Evolutionary conservation across 2,113 vertebrate genomes (phyloP), one percentile per base, ranked within the genome.

Genomic region (Psittacula cyanocephala): DNA sequence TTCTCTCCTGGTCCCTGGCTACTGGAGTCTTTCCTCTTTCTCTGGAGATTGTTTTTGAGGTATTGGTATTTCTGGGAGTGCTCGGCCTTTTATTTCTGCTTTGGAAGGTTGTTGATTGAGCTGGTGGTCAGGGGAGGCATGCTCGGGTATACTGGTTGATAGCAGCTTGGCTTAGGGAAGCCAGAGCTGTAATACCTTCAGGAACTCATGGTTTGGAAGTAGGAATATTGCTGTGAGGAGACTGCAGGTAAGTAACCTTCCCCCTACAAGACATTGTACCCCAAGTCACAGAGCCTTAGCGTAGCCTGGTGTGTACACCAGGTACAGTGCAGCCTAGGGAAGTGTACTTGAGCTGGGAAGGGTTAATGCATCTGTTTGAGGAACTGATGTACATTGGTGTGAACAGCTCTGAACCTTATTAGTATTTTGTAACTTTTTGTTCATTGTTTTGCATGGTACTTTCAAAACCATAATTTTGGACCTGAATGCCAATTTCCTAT

Each of bases 371-470:
- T 93, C 91, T 65, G 7, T 49, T 24, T 60, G 44, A 97, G 96
- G 74, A 88, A 77, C 85, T 81, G 93, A 52, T 94, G 91, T 91
- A 67, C 65, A 12, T 83, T 65, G 64, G 12, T 89, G 59, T 89
- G 53, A 96, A 92, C 83, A 94, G 85, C 96, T 96, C 92, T 94
- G 89, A 98, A 96, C 49, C 62, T 94, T 93, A 89, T 4, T 92
- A 81, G 88, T 96, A 96, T 94, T 97, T 88, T 97, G 91, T 98
- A 97, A 97, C 96, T 97, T 98, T 96, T 97, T 88, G 93, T 98
- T 98, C 96, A 93, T 98, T 97, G 97, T 99, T 98, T 98, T 99
- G 98, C 98, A 98, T 98, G 98, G 90, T 98, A 98, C 92, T 97
- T 97, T 93, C 96, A 95, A 96, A 98, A 95, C 94, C 98, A 98